Evolutionary conservation across 2,113 vertebrate species (phyloP).

Genomic region (Pampusana beccarii): DNA sequence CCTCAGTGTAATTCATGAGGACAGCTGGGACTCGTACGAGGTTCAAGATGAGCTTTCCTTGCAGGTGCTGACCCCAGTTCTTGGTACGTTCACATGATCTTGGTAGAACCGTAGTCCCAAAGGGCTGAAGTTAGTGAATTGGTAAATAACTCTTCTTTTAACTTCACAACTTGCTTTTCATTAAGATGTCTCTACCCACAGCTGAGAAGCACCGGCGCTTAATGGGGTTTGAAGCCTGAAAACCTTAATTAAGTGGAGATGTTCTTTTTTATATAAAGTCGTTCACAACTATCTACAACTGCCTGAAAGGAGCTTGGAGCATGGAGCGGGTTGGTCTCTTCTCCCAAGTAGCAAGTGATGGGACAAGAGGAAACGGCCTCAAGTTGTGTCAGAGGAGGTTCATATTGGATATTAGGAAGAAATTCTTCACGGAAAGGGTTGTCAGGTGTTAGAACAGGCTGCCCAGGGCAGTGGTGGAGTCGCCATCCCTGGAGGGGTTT

Average conservation of each 20-base stretch:
- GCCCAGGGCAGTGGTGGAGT: too few species aligned
- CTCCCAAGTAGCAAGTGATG: too few species aligned
- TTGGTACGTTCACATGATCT: background rate
- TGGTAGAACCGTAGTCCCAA: accelerated
- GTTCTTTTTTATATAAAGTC: background rate
- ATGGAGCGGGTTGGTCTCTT: too few species aligned
- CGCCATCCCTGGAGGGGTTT: too few species aligned
- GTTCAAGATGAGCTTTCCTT: background rate
- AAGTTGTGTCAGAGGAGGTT: too few species aligned
- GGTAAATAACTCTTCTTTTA: background rate
- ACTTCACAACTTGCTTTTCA: background rate
- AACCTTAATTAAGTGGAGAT: background rate
- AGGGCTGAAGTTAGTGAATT: background rate
- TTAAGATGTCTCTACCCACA: background rate
- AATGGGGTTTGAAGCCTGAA: background rate
- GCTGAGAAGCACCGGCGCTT: background rate
- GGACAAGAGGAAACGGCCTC: too few species aligned
- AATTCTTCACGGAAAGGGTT: too few species aligned
- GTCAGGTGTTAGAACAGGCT: too few species aligned
- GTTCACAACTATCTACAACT: background rate
- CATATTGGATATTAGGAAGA: too few species aligned
- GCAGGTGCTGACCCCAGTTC: background rate
- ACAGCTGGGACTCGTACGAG: accelerated
- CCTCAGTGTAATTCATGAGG: background rate
- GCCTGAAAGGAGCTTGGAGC: too few species aligned